A percentile compares a stretch with the other conserved stretches of the same genome.
Conservation (phyloP, 2,888 invertebrate genomes). For the Tolmerus cingulatus region DNA sequence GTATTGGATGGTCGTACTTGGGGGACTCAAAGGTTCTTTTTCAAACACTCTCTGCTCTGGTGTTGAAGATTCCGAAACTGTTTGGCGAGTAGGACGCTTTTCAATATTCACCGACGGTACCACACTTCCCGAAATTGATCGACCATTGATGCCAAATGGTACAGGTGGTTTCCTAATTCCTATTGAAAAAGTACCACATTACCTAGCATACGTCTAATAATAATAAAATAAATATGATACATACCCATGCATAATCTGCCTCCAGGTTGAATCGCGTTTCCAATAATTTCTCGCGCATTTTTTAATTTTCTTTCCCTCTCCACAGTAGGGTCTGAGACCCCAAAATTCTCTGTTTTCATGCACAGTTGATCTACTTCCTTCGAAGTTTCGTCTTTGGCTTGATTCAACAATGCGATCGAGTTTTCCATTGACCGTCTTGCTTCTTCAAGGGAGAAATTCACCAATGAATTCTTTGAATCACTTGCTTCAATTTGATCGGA, state of each 20-base stretch:
- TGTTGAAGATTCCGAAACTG: slow-evolving; percentile 56
- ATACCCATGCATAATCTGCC: slow-evolving; percentile 52
- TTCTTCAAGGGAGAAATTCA: slow-evolving; percentile 68
- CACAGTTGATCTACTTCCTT: slow-evolving; percentile 63
- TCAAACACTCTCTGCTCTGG: slow-evolving; percentile 53
- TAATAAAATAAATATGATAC: slow-evolving; percentile 6
- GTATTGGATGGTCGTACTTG: background rate
- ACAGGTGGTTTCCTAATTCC: slow-evolving; percentile 71
- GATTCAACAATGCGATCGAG: slow-evolving; percentile 70
- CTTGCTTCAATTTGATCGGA: slow-evolving; percentile 61
- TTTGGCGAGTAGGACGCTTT: slow-evolving; percentile 15
- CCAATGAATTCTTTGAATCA: slow-evolving; percentile 66
- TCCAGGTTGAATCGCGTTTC: slow-evolving; percentile 71
- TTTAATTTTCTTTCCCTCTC: slow-evolving; percentile 69
- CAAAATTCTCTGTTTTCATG: slow-evolving; percentile 61
- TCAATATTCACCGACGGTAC: slow-evolving; percentile 52
- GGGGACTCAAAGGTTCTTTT: slow-evolving; percentile 5
- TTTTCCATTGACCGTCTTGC: slow-evolving; percentile 69
- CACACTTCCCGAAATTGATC: slow-evolving; percentile 69
- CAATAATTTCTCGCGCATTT: slow-evolving; percentile 77
- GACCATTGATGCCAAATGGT: slow-evolving; percentile 68
- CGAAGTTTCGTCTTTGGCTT: slow-evolving; percentile 60
- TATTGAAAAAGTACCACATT: slow-evolving; percentile 49
- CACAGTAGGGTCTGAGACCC: slow-evolving; percentile 58
- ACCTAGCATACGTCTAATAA: background rate